Percentiles rank a stretch among this genome's conserved stretches.
These are phyloP conservation scores for Argynnis bischoffii DNA, from an alignment of 2,888 invertebrate species.

Conservation along the genomic window DNA sequence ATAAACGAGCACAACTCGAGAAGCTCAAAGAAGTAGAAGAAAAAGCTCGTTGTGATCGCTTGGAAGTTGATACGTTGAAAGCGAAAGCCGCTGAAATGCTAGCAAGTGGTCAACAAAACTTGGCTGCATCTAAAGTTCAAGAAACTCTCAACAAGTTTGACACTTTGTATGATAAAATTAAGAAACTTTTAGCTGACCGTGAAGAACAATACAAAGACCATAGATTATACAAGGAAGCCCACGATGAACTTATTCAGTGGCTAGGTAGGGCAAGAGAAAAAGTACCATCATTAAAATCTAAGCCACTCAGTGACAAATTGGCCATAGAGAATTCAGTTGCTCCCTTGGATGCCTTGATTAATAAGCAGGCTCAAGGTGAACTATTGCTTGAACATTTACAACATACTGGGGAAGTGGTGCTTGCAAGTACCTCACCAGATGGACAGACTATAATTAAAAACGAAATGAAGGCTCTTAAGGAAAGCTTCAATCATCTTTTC, in stretches of 20 bases:
- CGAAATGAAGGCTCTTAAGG: constrained; percentile 92
- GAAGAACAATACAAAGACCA: constrained; percentile 95
- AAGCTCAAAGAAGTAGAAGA: constrained; percentile 93
- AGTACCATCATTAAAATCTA: constrained; percentile 92
- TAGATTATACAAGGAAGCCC: constrained; percentile 93
- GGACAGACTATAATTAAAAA: constrained; percentile 91
- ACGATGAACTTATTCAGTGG: constrained; percentile 95
- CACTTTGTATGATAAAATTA: constrained; percentile 88
- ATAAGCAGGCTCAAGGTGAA: constrained; percentile 95
- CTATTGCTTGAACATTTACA: constrained; percentile 92
- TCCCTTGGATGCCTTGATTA: constrained; percentile 92
- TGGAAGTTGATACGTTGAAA: constrained; percentile 93
- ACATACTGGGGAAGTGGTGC: constrained; percentile 93
- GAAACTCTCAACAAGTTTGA: constrained; percentile 93
- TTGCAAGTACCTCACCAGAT: constrained; percentile 90
- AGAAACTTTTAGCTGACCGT: constrained; percentile 88
- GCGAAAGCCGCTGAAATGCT: constrained; percentile 93
- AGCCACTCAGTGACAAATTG: constrained; percentile 91
- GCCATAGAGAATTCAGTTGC: constrained; percentile 94
- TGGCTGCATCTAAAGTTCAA: constrained; percentile 92
- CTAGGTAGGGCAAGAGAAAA: constrained; percentile 93
- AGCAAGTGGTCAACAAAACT: constrained; percentile 91
- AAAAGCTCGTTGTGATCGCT: constrained; percentile 93
- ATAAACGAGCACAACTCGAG: constrained; percentile 93
- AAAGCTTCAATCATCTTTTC: constrained; percentile 92